Percentiles rank a stretch among this genome's conserved stretches.
phyloP scores from a whole-genome alignment of 30 jellyfish, hydroid and myxozoan genomes.

The Hydra vulgaris region DNA sequence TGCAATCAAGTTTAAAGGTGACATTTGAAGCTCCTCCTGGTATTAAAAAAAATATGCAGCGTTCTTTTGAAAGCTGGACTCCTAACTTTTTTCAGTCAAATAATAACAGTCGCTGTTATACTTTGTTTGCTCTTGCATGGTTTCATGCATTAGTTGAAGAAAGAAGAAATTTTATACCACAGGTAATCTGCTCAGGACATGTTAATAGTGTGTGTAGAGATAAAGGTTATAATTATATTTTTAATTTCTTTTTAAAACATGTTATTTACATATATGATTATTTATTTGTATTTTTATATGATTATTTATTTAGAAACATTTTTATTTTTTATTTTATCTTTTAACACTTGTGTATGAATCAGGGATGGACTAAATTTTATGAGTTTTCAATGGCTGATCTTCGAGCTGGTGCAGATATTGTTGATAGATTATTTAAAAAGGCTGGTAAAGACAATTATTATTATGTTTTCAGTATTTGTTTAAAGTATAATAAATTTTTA shows the following conservation, averaged over 20 bases:
- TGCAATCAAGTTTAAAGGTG: constrained; percentile 83
- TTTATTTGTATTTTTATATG: not conserved
- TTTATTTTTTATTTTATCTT: no score
- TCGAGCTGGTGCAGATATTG: constrained; percentile 93
- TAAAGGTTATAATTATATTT: not conserved
- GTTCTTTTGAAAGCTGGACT: constrained; percentile 85
- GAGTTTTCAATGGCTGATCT: constrained; percentile 87
- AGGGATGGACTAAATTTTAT: constrained; percentile 95
- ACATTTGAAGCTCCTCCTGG: constrained; percentile 99
- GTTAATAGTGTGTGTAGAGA: no score
- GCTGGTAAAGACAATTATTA: constrained; percentile 64
- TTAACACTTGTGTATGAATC: no score
- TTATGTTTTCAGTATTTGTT: not conserved
- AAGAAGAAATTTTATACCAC: constrained; percentile 83
- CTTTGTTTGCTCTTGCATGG: constrained; percentile 77
- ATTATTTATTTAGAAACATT: not conserved
- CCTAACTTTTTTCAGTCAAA: constrained; percentile 61
- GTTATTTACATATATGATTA: not conserved
- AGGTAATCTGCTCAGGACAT: no score
- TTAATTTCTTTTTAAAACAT: no score
- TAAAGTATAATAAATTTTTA: no score
- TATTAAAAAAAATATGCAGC: constrained; percentile 76
- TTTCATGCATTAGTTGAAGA: constrained; percentile 95
- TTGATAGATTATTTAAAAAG: constrained; percentile 53
- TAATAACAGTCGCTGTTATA: constrained; percentile 48